Evolutionary conservation across 2,797 vertebrate genomes (phyloP).

Genomic region (Pipistrellus pipistrellus): DNA sequence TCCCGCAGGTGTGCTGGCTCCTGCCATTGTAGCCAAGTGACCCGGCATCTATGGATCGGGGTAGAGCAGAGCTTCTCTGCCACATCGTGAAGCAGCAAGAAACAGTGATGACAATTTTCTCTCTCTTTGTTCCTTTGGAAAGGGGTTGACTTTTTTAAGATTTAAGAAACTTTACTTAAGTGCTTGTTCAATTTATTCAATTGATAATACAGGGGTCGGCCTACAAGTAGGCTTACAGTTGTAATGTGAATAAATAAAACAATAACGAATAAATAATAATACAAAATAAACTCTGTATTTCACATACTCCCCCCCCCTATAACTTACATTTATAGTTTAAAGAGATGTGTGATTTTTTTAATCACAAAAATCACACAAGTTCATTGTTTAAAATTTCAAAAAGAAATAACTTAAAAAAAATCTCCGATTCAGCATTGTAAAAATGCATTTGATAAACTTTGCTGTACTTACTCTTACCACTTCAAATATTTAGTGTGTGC

Average conservation of each 20-base stretch:
- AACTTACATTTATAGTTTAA: background rate
- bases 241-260: background rate
- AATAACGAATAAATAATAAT: background rate
- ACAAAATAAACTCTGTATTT: background rate
- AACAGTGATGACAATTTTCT: background rate
- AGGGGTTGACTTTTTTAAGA: background rate
- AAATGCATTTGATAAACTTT: slow-evolving; percentile 23
- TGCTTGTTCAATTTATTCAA: background rate
- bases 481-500: background rate
- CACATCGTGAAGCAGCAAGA: background rate
- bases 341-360: background rate
- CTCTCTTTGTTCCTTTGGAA: background rate
- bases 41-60: background rate
- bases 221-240: background rate
- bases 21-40: background rate
- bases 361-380: background rate
- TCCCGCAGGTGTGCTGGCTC: background rate
- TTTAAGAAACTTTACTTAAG: slow-evolving; percentile 38
- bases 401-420: background rate
- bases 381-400: slow-evolving; percentile 34
- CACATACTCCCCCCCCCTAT: background rate
- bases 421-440: background rate
- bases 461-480: background rate
- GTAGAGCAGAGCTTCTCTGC: background rate
- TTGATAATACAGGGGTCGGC: background rate